Conservation (phyloP, 2,797 vertebrate genomes). For the Schizopygopsis pylzovi region DNA sequence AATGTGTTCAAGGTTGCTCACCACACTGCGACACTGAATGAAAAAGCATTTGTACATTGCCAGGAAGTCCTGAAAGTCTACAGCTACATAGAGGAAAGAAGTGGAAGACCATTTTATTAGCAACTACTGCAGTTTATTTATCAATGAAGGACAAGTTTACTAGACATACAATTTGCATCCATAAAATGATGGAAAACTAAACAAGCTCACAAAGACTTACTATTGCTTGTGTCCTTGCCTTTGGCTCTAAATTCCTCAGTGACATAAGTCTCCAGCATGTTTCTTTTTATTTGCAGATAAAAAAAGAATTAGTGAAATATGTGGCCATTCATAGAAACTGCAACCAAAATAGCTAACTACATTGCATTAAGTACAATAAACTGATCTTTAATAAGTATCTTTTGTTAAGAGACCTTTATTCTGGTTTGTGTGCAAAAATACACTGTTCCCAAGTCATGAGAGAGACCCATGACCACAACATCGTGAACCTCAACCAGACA, state of each 20-base stretch:
- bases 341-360: background rate
- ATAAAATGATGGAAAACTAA: background rate
- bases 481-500: constrained; percentile 8
- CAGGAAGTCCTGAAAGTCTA: constrained; percentile 75
- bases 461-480: constrained; percentile 40
- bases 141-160: background rate
- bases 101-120: background rate
- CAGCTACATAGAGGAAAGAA: constrained; percentile 57
- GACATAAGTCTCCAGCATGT: constrained; percentile 74
- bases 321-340: background rate
- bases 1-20: constrained; percentile 61
- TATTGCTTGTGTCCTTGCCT: constrained; percentile 61
- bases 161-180: background rate
- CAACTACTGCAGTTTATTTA: background rate
- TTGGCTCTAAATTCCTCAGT: constrained; percentile 72
- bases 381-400: background rate
- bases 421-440: background rate
- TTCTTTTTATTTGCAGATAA: constrained; percentile 64
- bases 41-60: constrained; percentile 72
- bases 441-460: background rate
- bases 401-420: background rate
- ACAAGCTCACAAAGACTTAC: constrained; percentile 60
- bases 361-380: background rate
- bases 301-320: background rate
- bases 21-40: constrained; percentile 76